Evolutionary conservation across 1,140 invertebrate species (phyloP).

Genomic region (Drosophila azteca): DNA sequence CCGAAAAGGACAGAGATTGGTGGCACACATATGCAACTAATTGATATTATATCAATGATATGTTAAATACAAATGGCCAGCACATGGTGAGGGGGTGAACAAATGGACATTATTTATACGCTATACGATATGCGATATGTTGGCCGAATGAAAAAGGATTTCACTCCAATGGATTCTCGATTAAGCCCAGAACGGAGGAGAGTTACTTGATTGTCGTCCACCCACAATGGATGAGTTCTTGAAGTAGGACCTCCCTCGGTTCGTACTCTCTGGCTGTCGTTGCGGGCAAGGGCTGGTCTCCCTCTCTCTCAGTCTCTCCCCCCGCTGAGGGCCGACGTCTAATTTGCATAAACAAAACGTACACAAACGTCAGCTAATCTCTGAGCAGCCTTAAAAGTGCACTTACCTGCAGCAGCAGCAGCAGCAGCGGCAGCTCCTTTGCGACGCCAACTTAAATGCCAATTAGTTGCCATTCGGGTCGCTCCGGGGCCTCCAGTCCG

Average conservation of each 20-base stretch:
- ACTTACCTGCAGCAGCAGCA: constrained; percentile 34
- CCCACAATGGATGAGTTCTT: neutral
- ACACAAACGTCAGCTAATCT: constrained; percentile 37
- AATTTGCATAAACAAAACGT: constrained; percentile 39
- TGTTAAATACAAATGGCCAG: constrained; percentile 71
- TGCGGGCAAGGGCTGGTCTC: neutral
- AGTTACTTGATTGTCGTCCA: neutral
- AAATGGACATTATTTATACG: constrained; percentile 47
- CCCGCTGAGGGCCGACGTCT: neutral
- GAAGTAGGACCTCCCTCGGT: neutral
- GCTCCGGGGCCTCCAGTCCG: constrained; percentile 4
- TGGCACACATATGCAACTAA: constrained; percentile 72
- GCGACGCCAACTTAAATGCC: constrained; percentile 64
- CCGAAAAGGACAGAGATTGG: constrained; percentile 9
- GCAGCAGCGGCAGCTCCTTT: constrained; percentile 20
- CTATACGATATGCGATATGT: constrained; percentile 27
- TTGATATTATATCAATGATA: constrained; percentile 81
- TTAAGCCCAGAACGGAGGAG: constrained; percentile 18
- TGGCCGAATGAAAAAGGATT: constrained; percentile 33
- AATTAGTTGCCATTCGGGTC: constrained; percentile 67
- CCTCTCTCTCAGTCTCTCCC: neutral
- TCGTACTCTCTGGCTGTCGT: neutral
- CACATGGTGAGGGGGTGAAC: constrained; percentile 36
- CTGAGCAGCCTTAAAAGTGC: constrained; percentile 55
- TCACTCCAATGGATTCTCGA: constrained; percentile 49